Evolutionary conservation across 2,797 vertebrate species (phyloP), one percentile per base, ranked within the genome.

Genomic region (Centroberyx gerrardi): DNA sequence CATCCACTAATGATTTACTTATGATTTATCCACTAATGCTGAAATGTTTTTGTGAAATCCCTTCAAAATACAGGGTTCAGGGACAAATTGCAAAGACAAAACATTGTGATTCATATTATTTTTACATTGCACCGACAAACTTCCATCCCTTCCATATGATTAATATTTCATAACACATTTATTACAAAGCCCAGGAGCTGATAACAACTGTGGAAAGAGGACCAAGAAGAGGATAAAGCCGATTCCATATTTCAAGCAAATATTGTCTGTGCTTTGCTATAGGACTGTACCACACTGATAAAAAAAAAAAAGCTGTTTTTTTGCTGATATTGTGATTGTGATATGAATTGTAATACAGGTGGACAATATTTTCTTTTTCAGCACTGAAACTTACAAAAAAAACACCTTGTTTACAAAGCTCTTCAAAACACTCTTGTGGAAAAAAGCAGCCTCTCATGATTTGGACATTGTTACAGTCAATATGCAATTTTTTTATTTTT

Each of bases 81-180:
- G 27, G 3, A 58, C 4, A 40, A 40, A 40, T 10, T 40, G 36
- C 8, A 8, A 38, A 7, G 36, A 38, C 6, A 22, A 22, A 22
- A 5, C 6, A 38, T 8, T 38, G 8, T 38, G 10, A 40, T 40
- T 40, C 8, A 2, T 40, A 10, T 40, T 40, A 40, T 40, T 12
- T 40, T 40, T 2, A 9, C 3, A 10, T 10, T 40, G 38, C 8
- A 40, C 10, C 38, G 10, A 10, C 38, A 40, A 60, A 66, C 5
- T 28, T 38, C 10, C 12, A 48, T 55, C 61, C 13, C 33, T 38
- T 76, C 61, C 1, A 6, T 18, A 52, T 60, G 42, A 82, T 82
- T 70, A 80, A 81, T 81, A 78, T 81, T 78, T 83, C 14, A 81
- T 60, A 28, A 2, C 10, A 22, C 0, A 3, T 76, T 80, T 85